Evolutionary conservation across 2,797 vertebrate genomes (phyloP).

Genomic region (Mallotus villosus): DNA sequence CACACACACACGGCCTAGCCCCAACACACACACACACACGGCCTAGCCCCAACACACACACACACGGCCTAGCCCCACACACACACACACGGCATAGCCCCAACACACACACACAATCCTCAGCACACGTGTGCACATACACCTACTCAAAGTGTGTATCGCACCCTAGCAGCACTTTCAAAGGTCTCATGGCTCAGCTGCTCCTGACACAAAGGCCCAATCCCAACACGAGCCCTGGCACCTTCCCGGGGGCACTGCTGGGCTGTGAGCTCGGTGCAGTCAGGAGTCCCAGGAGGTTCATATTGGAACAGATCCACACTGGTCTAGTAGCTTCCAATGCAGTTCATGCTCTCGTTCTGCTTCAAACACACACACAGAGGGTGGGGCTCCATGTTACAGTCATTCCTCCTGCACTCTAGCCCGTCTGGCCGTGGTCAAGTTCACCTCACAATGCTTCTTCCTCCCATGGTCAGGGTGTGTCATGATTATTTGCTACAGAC

Average conservation of each 20-base stretch:
- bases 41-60: too few species aligned
- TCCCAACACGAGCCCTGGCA: constrained; percentile 21
- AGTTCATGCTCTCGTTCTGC: too few species aligned
- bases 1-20: neutral
- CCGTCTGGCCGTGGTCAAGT: too few species aligned
- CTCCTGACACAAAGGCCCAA: constrained; percentile 45
- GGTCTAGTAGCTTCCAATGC: too few species aligned
- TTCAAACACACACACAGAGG: too few species aligned
- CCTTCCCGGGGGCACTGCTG: neutral
- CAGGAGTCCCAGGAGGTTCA: too few species aligned
- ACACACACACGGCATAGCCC: too few species aligned
- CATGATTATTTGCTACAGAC: constrained; percentile 95
- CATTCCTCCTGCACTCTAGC: too few species aligned
- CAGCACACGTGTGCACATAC: constrained; percentile 61
- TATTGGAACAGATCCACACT: neutral
- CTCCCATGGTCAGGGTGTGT: constrained; percentile 79
- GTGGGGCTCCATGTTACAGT: too few species aligned
- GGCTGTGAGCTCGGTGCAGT: too few species aligned
- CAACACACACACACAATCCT: constrained; percentile 4
- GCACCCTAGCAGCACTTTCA: constrained; percentile 56
- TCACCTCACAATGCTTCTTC: too few species aligned
- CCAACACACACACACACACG: constrained; percentile 38
- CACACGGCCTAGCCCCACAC: too few species aligned
- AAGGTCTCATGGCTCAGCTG: constrained; percentile 51
- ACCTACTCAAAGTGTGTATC: constrained; percentile 41